A percentile compares a stretch with the other conserved stretches of the same genome.
phyloP scores from a whole-genome alignment of 1,140 invertebrate genomes.

The Phymastichus coffea region DNA sequence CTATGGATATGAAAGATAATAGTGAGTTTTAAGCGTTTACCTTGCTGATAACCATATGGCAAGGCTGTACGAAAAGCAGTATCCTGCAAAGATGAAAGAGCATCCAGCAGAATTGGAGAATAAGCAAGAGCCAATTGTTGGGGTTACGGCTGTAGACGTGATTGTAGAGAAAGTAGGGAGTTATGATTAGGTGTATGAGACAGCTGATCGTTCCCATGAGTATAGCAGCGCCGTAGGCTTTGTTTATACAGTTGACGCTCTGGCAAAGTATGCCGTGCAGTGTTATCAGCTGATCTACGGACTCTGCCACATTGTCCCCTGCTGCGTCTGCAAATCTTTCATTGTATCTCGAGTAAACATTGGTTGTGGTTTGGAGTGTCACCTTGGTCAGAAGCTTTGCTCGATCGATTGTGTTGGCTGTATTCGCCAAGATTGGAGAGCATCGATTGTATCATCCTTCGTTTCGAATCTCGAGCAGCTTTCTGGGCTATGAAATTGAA shows the following conservation, averaged over 20 bases:
- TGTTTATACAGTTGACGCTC: conserved; percentile 42
- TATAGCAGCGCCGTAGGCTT: conserved; percentile 61
- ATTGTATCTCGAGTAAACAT: no score
- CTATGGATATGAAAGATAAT: no score
- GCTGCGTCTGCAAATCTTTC: neutral
- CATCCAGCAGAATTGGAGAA: conserved; percentile 66
- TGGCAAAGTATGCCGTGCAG: conserved; percentile 48
- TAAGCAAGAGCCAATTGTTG: conserved; percentile 48
- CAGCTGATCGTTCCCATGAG: conserved; percentile 66
- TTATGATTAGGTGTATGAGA: conserved; percentile 69
- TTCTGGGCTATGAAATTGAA: no score
- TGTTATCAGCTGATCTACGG: conserved; percentile 38
- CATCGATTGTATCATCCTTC: no score
- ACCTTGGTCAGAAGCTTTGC: no score
- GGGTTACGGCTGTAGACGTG: conserved; percentile 55
- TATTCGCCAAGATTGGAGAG: no score
- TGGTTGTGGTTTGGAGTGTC: no score
- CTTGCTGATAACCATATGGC: conserved; percentile 60
- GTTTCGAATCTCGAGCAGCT: no score
- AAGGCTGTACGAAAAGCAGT: conserved; percentile 67
- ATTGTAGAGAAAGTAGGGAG: conserved; percentile 69
- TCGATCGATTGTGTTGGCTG: no score
- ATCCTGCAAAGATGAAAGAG: conserved; percentile 63
- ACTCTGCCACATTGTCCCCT: no score
- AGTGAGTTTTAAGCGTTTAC: no score